A percentile compares a stretch with the other conserved stretches of the same genome.
Conservation (phyloP, 2,113 vertebrate genomes). For the Mesitornis unicolor region DNA sequence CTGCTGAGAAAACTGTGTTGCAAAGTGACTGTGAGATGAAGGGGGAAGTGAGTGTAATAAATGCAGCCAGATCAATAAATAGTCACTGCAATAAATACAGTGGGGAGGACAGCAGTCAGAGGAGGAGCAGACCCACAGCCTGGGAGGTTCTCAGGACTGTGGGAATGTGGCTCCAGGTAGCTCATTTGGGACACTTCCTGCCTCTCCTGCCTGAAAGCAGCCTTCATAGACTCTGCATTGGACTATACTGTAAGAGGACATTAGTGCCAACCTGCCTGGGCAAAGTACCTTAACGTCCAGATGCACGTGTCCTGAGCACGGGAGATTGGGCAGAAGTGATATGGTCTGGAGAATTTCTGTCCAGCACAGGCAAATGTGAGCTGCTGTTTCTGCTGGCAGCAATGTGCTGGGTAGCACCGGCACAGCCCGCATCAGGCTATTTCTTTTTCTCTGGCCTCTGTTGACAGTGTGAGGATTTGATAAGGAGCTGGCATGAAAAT, state of each 20-base stretch:
- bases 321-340: not conserved
- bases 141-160: not conserved
- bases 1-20: not conserved
- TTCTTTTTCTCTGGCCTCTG: not conserved
- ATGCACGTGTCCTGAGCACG: not conserved
- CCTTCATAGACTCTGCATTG: not conserved
- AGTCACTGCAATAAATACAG: not conserved
- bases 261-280: not conserved
- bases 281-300: not conserved
- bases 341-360: not conserved
- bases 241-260: rapidly evolving
- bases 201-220: not conserved
- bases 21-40: not conserved
- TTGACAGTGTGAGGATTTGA: not conserved
- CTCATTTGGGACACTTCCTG: not conserved
- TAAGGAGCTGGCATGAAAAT: not conserved
- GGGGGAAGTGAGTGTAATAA: not conserved
- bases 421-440: not conserved
- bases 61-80: not conserved
- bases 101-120: not conserved
- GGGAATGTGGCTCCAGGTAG: not conserved
- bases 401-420: not conserved
- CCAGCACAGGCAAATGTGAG: not conserved
- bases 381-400: not conserved
- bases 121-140: not conserved